These are phyloP conservation scores for Philereme transversata DNA, from an alignment of 2,888 invertebrate species.

Conservation along the genomic window DNA sequence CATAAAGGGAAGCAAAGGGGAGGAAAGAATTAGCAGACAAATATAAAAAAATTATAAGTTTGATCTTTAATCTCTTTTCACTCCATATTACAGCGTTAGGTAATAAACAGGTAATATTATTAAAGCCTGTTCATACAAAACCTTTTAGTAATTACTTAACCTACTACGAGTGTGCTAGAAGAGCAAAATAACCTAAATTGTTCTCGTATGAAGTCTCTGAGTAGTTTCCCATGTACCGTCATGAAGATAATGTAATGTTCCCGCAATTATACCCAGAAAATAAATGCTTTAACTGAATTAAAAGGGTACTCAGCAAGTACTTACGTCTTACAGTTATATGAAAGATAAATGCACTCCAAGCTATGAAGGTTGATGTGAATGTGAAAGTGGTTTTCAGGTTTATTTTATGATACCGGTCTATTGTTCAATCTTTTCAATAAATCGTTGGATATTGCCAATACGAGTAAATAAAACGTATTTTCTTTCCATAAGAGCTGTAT, in stretches of 20 bases:
- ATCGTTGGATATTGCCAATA: neutral
- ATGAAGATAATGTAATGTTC: constrained; percentile 18
- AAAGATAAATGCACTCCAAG: constrained; percentile 11
- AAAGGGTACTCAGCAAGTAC: constrained; percentile 14
- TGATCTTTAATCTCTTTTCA: too few relatives aligned
- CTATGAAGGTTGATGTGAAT: constrained; percentile 10
- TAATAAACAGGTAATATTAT: too few relatives aligned
- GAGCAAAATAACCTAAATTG: neutral
- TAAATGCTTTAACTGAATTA: constrained; percentile 25
- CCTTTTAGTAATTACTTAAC: too few relatives aligned
- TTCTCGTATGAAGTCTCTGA: constrained; percentile 2
- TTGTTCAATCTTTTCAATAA: too few relatives aligned
- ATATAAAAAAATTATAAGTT: too few relatives aligned
- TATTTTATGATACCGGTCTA: too few relatives aligned
- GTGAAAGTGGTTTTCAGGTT: constrained; percentile 13
- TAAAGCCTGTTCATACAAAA: too few relatives aligned
- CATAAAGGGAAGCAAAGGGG: too few relatives aligned
- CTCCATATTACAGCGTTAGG: too few relatives aligned
- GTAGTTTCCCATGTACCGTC: constrained; percentile 24
- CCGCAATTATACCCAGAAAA: constrained; percentile 16
- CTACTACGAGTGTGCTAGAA: neutral
- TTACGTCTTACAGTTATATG: constrained; percentile 1
- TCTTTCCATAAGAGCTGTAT: too few relatives aligned
- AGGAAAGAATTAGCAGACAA: too few relatives aligned
- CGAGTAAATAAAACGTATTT: too few relatives aligned